Evolutionary conservation across 2,113 vertebrate species (phyloP), one percentile per base, ranked within the genome.

Genomic region (Callithrix jacchus): DNA sequence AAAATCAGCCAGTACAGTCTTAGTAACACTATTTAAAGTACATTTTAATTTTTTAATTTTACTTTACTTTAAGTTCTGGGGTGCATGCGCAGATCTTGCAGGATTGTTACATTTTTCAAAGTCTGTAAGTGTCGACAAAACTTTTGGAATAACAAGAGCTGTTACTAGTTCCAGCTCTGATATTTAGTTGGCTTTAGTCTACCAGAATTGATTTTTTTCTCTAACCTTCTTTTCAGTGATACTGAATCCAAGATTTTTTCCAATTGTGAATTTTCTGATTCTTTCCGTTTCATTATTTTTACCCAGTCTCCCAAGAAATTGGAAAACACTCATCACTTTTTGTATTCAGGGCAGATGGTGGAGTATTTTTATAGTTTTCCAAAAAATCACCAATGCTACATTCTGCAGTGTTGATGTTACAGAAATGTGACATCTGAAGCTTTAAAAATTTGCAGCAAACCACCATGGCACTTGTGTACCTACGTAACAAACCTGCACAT

Each of bases 281-380:
- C 47, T 81, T 80, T 95, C 61, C 11, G 64, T 49, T 32, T 96
- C 56, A 61, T 92, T 97, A 64, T 83, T 82, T 94, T 95, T 83
- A 93, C 3, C 6, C 12, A 89, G n/a, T 0, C 14, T 71, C 27
- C 73, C 83, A 96, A 87, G 80, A 82, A 89, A 82, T 91, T 92
- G 73, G 95, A 94, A 89, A 80, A 68, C 32, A 23, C 40, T 82
- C 35, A 90, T 64, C 13, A 27, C 30, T 71, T 89, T 96, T 96
- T 93, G 77, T 93, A 68, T 81, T 87, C 37, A 87, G 76, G 64
- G 81, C 37, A 94, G 84, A 93, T 81, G 68, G 49, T 95, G 30
- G 37, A 70, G 86, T 66, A 77, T 90, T 90, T 97, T 95, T 85
- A 87, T 73, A 85, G 40, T 94, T 87, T 83, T 71, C 12, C n/a